Evolutionary conservation across 2,113 vertebrate species (phyloP), one percentile per base, ranked within the genome.

Genomic region (Corydoras maculifer): DNA sequence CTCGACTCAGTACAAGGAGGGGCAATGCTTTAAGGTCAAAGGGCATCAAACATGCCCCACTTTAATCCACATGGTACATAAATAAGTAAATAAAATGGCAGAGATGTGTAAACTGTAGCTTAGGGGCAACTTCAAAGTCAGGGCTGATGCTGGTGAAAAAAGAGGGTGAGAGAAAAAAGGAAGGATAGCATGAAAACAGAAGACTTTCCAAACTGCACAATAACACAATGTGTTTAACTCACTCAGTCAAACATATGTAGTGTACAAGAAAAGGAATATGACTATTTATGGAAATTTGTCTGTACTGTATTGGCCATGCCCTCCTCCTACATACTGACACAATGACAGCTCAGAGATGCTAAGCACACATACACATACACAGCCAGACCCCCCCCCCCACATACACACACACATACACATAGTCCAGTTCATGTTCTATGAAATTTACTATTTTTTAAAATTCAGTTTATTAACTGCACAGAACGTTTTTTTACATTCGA

Each of bases 21-120:
- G 72, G 8, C 62, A 62, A 67, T 48, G 54, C 70, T 80, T 70
- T 73, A 63, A 76, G 79, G 71, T 80, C 73, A 77, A 73, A 70
- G 72, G 69, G 64, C 69, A 77, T 75, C 76, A 78, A 60, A 65
- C 55, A 61, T 62, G 66, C 31, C 63, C 68, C 55, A 43, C 73
- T 75, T 75, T 69, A 77, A 51, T 75, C 70, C 58, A 60, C 73
- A 74, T 69, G 75, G 72, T 75, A 73, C 69, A 77, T 77, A 75
- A 80, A 77, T 72, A 72, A 72, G 69, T 80, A 62, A 77, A 77
- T 80, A 62, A 77, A 77, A 72, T 59, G 70, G 62, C 70, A 80
- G 59, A 62, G 68, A 62, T 63, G 59, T 48, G 50, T 49, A 77
- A 63, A 49, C 59, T 18, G 55, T 50, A 75, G 66, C 35, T 67